Evolutionary conservation across 2,888 invertebrate species (phyloP), one percentile per base, ranked within the genome.

Genomic region (Dilophus febrilis): DNA sequence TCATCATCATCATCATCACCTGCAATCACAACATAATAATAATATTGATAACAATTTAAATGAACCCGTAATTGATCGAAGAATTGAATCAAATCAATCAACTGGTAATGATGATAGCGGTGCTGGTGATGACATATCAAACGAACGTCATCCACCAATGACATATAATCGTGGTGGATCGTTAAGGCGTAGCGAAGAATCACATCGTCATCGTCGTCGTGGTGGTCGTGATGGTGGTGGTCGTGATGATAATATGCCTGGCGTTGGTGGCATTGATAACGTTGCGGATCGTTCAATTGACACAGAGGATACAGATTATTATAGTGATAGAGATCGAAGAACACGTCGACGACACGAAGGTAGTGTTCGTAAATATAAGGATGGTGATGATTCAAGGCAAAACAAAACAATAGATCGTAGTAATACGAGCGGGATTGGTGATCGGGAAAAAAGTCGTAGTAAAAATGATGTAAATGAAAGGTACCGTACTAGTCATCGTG

Each of bases 241-340:
- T 18, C 22, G 34, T 8, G 17, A 14, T 17, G 29, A n/a, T 3
- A 38, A 41, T 8, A 19, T 22, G 13, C n/a, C 29, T 13, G 27
- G 37, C 8, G n/a, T 30, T 12, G n/a, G 36, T 22, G 22, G 37
- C 2, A 14, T 18, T 8, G 40, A 40, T 42, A 46, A 22, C 45
- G 47, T 18, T 63, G 63, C 64, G 45, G 65, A 62, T 40, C 58
- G 68, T 41, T 73, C 22, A 6, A 6, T 72, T 53, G 74, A 75
- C 46, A 68, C 71, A 1, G 76, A 77, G 40, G 77, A 76, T 49
- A 71, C 73, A 3, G 74, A 76, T 53, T 74, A 71, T 57, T 72
- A 70, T 50, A 75, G 74, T 55, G 75, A 76, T 56, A 65, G 70
- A 43, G 74, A 75, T 46, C 64, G 67, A 44, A 68, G 69, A 46